phyloP scores from a whole-genome alignment of 35 echinoderm and acorn worm genomes.

The Ophioderma brevispina region DNA sequence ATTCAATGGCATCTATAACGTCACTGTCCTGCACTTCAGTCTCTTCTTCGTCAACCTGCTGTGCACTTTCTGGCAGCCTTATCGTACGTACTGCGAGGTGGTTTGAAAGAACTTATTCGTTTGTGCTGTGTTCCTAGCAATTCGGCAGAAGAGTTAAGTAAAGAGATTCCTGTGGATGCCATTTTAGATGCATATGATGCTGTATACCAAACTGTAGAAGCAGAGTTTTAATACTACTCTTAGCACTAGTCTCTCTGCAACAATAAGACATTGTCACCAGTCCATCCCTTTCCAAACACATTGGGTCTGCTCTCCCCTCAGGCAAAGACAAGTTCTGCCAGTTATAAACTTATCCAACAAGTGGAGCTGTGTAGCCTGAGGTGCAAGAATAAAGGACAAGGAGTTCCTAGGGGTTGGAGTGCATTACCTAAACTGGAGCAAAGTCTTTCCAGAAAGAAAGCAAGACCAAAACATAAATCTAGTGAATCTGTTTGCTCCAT shows the following conservation, averaged over 20 bases:
- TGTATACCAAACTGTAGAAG: constrained; percentile 68
- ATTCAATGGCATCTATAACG: neutral
- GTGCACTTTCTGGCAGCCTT: neutral
- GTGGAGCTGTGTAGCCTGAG: constrained; percentile 72
- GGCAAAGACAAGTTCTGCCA: neutral
- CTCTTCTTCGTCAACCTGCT: neutral
- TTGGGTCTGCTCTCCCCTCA: neutral
- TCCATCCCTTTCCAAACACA: constrained; percentile 32
- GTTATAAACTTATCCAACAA: constrained; percentile 57
- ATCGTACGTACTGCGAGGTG: neutral
- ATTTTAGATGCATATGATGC: constrained; percentile 56
- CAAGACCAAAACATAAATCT: constrained; percentile 78
- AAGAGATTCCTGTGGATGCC: constrained; percentile 61
- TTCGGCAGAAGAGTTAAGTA: constrained; percentile 60
- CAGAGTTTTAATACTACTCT: constrained; percentile 87
- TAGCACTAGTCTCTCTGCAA: constrained; percentile 84
- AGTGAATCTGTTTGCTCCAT: constrained; percentile 37
- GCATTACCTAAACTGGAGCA: constrained; percentile 85
- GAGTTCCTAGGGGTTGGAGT: constrained; percentile 68
- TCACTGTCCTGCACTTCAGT: constrained; percentile 26
- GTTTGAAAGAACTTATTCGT: constrained; percentile 6
- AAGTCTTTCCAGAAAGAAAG: constrained; percentile 81
- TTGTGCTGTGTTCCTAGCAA: constrained; percentile 6
- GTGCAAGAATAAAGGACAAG: constrained; percentile 76
- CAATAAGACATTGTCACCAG: constrained; percentile 38